phyloP scores from a whole-genome alignment of 1,140 invertebrate genomes.

The Meloidogyne hapla region DNA sequence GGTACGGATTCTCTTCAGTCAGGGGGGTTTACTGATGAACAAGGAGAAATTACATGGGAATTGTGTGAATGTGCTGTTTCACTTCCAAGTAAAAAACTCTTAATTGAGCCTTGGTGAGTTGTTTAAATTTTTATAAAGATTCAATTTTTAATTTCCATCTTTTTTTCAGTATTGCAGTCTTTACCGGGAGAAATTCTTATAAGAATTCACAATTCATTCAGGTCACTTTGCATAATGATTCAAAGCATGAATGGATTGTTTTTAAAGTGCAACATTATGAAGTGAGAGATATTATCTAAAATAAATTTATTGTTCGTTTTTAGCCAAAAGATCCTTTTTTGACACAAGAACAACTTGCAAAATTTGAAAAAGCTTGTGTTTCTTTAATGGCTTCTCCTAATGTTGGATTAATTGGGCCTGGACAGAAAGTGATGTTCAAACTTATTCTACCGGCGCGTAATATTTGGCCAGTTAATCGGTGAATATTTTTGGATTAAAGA shows the following conservation, averaged over 20 bases:
- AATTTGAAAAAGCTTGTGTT: neutral
- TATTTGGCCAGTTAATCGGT: neutral
- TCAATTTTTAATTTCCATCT: neutral
- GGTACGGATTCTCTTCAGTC: neutral
- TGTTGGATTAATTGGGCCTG: slow-evolving; percentile 5
- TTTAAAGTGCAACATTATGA: neutral
- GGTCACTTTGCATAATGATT: neutral
- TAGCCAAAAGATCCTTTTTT: neutral
- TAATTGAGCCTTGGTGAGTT: neutral
- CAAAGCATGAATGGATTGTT: slow-evolving; percentile 1
- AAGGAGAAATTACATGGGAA: slow-evolving; percentile 1
- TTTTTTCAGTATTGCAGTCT: neutral
- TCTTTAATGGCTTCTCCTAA: neutral
- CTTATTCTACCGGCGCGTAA: neutral
- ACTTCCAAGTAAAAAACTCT: neutral
- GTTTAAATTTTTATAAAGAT: neutral
- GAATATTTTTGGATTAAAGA: neutral
- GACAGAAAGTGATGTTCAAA: neutral
- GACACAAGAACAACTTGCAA: neutral
- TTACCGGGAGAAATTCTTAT: neutral
- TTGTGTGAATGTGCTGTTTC: neutral
- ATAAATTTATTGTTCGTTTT: neutral
- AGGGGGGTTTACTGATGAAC: neutral
- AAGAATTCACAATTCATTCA: neutral
- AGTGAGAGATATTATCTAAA: neutral